Conservation (phyloP, 2,888 invertebrate genomes). For the Euphydryas editha region DNA sequence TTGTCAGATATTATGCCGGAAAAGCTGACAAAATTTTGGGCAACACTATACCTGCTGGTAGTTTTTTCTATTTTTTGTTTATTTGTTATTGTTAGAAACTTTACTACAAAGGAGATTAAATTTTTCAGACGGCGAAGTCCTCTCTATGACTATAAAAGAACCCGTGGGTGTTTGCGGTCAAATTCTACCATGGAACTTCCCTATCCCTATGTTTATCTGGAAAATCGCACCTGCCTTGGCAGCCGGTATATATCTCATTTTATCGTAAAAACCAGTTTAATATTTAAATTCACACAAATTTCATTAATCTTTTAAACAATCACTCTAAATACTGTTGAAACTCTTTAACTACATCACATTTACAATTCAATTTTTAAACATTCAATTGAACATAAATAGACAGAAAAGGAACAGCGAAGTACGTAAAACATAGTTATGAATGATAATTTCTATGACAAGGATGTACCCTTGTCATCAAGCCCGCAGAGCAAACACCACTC, state of each 20-base stretch:
- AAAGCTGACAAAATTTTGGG: slow-evolving; percentile 95
- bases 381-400: no score
- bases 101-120: slow-evolving; percentile 38
- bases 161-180: slow-evolving; percentile 95
- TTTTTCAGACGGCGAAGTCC: slow-evolving; percentile 87
- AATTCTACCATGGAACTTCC: slow-evolving; percentile 98
- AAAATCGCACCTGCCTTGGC: slow-evolving; percentile 93
- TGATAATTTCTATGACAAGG: slow-evolving; percentile 67
- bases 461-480: slow-evolving; percentile 94
- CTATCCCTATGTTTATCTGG: slow-evolving; percentile 96
- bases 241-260: slow-evolving; percentile 74
- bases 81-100: neutral
- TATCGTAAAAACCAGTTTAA: no score
- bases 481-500: slow-evolving; percentile 97
- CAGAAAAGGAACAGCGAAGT: no score
- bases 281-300: no score
- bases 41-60: slow-evolving; percentile 88
- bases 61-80: neutral
- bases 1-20: slow-evolving; percentile 93
- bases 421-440: no score
- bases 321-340: no score
- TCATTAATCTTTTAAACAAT: no score
- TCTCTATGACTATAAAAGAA: slow-evolving; percentile 93
- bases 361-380: no score
- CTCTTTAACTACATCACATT: no score